Percentiles rank a stretch among this genome's conserved stretches.
These are phyloP conservation scores for Discoglossus pictus DNA, from an alignment of 2,797 vertebrate species.

Conservation along the genomic window DNA sequence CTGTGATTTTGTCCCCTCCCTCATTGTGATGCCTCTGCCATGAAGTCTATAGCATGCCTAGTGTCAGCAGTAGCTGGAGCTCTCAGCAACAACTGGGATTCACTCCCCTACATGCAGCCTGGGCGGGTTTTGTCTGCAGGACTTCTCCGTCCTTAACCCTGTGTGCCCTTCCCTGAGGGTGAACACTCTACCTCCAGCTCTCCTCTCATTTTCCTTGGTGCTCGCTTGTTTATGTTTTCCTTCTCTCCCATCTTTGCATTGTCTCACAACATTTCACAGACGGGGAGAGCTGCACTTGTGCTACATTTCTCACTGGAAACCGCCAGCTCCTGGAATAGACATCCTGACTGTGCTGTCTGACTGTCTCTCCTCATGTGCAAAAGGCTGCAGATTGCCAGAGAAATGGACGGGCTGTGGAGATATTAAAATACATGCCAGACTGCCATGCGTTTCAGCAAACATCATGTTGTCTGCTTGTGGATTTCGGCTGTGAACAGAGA, in stretches of 20 bases:
- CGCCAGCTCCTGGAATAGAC: slow-evolving; percentile 38
- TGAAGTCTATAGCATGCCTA: slow-evolving; percentile 34
- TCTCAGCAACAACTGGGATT: slow-evolving; percentile 36
- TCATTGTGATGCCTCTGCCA: slow-evolving; percentile 8
- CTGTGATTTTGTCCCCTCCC: slow-evolving; percentile 8
- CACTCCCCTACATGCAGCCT: slow-evolving; percentile 41
- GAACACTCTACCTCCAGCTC: slow-evolving; percentile 12
- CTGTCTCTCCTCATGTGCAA: no score
- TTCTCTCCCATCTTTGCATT: slow-evolving; percentile 22
- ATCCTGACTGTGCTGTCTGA: not conserved
- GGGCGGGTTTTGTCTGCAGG: slow-evolving; percentile 41
- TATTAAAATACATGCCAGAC: slow-evolving; percentile 9
- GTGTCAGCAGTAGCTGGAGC: slow-evolving; percentile 44
- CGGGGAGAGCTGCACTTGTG: slow-evolving; percentile 41
- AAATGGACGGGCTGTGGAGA: slow-evolving; percentile 15
- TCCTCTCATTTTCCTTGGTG: not conserved
- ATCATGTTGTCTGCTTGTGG: slow-evolving; percentile 26
- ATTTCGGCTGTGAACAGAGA: slow-evolving; percentile 9
- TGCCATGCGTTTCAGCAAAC: slow-evolving; percentile 26
- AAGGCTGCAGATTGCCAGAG: slow-evolving; percentile 8
- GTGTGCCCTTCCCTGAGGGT: slow-evolving; percentile 39
- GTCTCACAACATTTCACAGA: slow-evolving; percentile 36
- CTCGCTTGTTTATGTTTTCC: slow-evolving; percentile 2
- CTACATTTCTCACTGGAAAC: slow-evolving; percentile 14
- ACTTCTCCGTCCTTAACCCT: slow-evolving; percentile 38